These are phyloP conservation scores for Ostrea denselamellosa DNA, from an alignment of 1,140 invertebrate genomes.

Conservation along the genomic window DNA sequence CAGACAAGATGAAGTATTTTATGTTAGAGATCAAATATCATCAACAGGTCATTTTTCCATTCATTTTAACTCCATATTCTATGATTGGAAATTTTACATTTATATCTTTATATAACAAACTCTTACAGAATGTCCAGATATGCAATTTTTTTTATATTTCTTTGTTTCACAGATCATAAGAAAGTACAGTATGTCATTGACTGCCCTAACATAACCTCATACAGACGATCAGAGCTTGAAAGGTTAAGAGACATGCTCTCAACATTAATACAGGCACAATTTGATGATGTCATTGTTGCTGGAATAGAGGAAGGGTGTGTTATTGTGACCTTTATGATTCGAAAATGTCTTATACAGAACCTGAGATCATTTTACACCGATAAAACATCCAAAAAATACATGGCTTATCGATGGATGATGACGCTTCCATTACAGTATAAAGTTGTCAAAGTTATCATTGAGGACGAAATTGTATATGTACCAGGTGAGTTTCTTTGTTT, in stretches of 20 bases:
- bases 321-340: not conserved
- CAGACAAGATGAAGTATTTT: not conserved
- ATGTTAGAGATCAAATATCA: not conserved
- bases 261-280: not conserved
- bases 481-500: not conserved
- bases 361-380: not conserved
- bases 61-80: too few species aligned
- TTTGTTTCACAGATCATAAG: too few species aligned
- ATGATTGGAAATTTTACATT: too few species aligned
- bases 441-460: not conserved
- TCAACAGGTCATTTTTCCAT: not conserved
- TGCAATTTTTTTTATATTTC: too few species aligned
- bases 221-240: not conserved
- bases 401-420: not conserved
- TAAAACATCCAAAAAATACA: not conserved
- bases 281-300: not conserved
- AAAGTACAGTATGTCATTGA: too few species aligned
- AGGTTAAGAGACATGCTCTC: not conserved
- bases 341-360: not conserved
- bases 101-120: too few species aligned
- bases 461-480: not conserved
- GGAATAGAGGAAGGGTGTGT: not conserved
- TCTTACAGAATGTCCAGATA: too few species aligned
- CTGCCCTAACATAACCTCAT: not conserved
- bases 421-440: not conserved